Evolutionary conservation across 1,140 invertebrate species (phyloP), one percentile per base, ranked within the genome.

Genomic region (Hyposmocoma kahamanoa): DNA sequence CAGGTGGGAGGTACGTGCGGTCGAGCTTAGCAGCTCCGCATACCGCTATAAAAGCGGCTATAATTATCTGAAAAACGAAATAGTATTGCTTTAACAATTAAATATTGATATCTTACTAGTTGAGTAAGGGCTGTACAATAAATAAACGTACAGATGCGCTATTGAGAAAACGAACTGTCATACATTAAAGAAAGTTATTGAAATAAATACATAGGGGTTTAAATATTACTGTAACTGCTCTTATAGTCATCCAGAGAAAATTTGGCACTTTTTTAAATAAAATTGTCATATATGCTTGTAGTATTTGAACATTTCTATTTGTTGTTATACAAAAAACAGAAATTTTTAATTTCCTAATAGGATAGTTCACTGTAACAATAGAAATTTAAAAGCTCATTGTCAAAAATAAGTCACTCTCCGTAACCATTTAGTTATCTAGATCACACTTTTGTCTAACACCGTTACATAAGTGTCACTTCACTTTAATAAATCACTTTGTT

Each of bases 1-100:
- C 68, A 9, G 90, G 90, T 20, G 90, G 90, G 8, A 91, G 76
- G 57, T 91, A 91, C 2, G 80, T 87, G 28, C 87, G 88, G 45
- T 91, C 89, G 22, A 91, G 68, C 48, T 89, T 86, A 28, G 87
- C 85, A 49, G 79, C 68, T 20, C 62, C 44, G 42, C 76, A 72
- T 22, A 67, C 70, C 66, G 72, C 74, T 56, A 70, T 53, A 0
- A 83, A 53, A 56, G 72, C 74, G 71, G 76, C 59, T 52, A 76
- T 45, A 13, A 71, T 41, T 15, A 83, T 47, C 79, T 85, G 71
- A 54, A 10, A 42, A 52, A 42, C 15, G 11, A 26, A 22, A 26
- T 21, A 13, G 21, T 5, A 42, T 28, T 17, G 21, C 26, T 13
- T 6, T 30, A 6, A 6, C 5, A 30, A 13, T 13, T 6, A 30